Conservation (phyloP, 1,140 invertebrate species). For the Halesus radiatus region DNA sequence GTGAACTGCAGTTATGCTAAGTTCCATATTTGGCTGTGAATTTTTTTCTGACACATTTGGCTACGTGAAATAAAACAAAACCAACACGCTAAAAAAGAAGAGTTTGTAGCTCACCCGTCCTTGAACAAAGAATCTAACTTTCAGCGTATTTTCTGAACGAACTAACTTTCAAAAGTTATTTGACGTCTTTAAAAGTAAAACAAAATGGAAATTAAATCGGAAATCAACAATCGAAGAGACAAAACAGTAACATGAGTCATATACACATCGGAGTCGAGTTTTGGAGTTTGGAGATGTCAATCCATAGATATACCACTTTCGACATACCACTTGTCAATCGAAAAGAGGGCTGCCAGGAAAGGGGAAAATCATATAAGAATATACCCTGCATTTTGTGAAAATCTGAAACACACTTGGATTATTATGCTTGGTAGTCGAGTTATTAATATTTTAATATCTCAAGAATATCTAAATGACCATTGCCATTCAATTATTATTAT, state of each 20-base stretch:
- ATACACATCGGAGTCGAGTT: neutral
- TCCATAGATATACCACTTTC: no score
- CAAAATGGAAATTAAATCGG: neutral
- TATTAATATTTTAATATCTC: no score
- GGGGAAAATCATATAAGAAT: no score
- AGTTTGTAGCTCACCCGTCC: neutral
- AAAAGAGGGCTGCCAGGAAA: no score
- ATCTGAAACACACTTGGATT: no score
- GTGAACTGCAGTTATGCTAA: neutral
- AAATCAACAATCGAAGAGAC: constrained; percentile 13
- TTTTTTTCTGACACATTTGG: constrained; percentile 1
- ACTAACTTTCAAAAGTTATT: no score
- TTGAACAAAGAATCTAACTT: neutral
- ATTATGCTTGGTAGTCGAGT: no score
- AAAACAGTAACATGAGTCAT: constrained; percentile 1
- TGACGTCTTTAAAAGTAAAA: neutral
- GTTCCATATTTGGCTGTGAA: neutral
- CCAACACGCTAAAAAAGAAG: neutral
- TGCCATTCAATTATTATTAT: no score
- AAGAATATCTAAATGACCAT: no score
- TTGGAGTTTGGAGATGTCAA: no score
- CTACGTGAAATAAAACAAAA: neutral
- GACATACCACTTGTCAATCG: no score
- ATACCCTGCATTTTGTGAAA: no score
- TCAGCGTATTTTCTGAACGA: neutral